Conservation (phyloP, 2,797 vertebrate species). For the Lepilemur ruficaudatus region DNA sequence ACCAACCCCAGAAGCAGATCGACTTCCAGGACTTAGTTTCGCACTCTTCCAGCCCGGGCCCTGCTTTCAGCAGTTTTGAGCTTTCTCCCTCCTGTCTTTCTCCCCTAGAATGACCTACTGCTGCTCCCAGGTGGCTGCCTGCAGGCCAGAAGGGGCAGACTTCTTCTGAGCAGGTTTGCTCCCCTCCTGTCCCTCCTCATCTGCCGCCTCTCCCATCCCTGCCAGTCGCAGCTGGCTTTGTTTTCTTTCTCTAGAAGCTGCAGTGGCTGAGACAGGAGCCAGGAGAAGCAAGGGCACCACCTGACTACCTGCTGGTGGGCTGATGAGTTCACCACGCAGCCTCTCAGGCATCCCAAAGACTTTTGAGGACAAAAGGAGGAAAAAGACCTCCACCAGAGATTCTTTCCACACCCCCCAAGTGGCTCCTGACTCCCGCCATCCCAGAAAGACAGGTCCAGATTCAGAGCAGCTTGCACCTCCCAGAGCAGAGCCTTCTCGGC, state of each 20-base stretch:
- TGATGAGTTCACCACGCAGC: neutral
- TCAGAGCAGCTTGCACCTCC: neutral
- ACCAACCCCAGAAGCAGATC: neutral
- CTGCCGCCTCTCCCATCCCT: neutral
- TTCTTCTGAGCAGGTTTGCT: neutral
- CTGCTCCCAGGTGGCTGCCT: neutral
- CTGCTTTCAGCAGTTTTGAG: neutral
- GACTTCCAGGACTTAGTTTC: neutral
- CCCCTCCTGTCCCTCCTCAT: neutral
- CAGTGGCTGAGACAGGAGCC: neutral
- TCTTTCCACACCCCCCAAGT: neutral
- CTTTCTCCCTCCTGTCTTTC: neutral
- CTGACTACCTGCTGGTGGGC: neutral
- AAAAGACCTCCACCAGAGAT: neutral
- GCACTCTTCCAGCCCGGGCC: neutral
- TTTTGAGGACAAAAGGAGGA: neutral
- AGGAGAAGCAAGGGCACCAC: neutral
- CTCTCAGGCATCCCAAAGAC: neutral
- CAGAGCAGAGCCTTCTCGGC: neutral
- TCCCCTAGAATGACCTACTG: neutral
- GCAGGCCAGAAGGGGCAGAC: fast-evolving
- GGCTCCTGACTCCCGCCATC: neutral
- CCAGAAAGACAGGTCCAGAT: neutral
- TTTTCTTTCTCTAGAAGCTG: neutral
- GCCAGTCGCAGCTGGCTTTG: neutral